Conservation (phyloP, 2,888 invertebrate species). For the Drosophila koepferae region DNA sequence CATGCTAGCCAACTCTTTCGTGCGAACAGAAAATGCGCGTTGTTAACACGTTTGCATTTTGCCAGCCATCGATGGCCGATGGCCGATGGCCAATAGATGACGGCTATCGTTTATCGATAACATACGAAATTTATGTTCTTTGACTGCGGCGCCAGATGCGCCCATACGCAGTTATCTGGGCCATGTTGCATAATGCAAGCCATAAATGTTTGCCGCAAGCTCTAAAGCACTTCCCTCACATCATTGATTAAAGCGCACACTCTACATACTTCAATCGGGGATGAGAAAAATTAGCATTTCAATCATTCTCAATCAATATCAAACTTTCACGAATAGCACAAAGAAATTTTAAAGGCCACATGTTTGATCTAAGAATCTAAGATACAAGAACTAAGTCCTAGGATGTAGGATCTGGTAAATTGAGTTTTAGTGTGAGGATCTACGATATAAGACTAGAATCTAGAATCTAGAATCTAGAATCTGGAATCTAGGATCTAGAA, state of each 20-base stretch:
- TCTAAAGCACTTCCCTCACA: slow-evolving; percentile 7
- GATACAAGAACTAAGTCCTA: no score
- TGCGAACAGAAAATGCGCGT: slow-evolving; percentile 63
- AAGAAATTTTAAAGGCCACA: no score
- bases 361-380: no score
- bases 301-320: not conserved
- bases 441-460: no score
- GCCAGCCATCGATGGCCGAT: slow-evolving; percentile 42
- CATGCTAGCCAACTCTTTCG: slow-evolving; percentile 1
- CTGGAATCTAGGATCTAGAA: not conserved
- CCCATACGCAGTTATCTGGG: slow-evolving; percentile 12
- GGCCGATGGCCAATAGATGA: slow-evolving; percentile 27
- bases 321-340: no score
- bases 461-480: not conserved
- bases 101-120: slow-evolving; percentile 70
- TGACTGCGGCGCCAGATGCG: slow-evolving; percentile 52
- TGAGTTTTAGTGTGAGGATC: no score
- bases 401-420: not conserved
- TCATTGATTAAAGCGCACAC: slow-evolving; percentile 25
- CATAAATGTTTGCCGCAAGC: slow-evolving; percentile 13
- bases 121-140: slow-evolving; percentile 62
- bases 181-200: slow-evolving; percentile 13
- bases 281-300: not conserved
- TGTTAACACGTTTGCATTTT: slow-evolving; percentile 79
- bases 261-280: not conserved